Evolutionary conservation across 2,113 vertebrate species (phyloP), one percentile per base, ranked within the genome.

Genomic region (Entomyzon cyanotis): DNA sequence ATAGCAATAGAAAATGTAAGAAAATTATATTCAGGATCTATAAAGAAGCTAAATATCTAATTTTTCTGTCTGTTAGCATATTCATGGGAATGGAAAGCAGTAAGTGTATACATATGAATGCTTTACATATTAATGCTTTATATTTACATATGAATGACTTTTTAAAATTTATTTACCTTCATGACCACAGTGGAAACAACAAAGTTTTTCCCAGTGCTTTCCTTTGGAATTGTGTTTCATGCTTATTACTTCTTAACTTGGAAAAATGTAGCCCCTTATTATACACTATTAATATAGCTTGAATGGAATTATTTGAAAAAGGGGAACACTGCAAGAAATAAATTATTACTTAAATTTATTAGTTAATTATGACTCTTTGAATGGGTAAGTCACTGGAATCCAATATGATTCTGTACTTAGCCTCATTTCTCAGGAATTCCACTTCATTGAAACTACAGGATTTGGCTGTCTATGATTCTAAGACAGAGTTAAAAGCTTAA

Each of bases 191-290:
- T 42, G 9, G 10, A 87, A 87, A 82, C 37, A 73, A 42, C 4
- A 25, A 46, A 77, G 3, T 3, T 70, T 78, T 88, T 65, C 10
- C 23, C 11, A 18, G 13, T 44, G 4, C 1, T 75, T 65, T 89
- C 16, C 20, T 82, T 49, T 65, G 18, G 21, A 87, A 70, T 47
- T 62, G 0, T 60, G 6, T 39, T 82, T 42, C 0, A 0, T 52
- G 6, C 22, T 11, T 69, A 19, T 25, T 64, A 24, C 7, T 13
- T 62, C 19, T 71, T 49, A 52, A 49, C 4, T 31, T 31, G n/a
- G 33, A 63, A 50, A 88, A 85, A 52, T n/a, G 2, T 27, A 91
- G 4, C 9, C 7, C 33, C 8, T 15, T 44, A 78, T 46, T 3
- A 60, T 8, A n/a, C 1, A 31, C 19, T 60, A 20, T 31, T 59